Base-by-base conservation (phyloP, 64 coral and sea anemone genomes). In the Trachythela sp. region DNA sequence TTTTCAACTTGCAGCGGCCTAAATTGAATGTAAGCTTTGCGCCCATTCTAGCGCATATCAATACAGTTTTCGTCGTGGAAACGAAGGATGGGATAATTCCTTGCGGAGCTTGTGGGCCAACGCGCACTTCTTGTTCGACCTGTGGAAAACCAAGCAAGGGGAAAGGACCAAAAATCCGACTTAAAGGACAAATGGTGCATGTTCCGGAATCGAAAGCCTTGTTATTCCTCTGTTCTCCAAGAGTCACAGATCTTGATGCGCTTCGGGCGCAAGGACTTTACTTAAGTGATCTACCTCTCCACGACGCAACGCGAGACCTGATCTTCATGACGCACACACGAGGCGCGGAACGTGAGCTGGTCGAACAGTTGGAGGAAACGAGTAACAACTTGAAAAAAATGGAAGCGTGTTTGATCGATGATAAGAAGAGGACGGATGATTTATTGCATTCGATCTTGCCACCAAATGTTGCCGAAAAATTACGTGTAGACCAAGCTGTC, bases 111-210 rank as follows among this genome's bases (percentile, higher is more conserved):
- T n/a, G 36, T 17, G 31, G 35, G 37, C 27, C 67, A 43, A 87
- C 88, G 40, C 9, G 8, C 14, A 76, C 39, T 26, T 70, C 83
- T 22, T 20, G 30, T 89, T 54, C 87, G 24, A 37, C 54, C 4
- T 72, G 70, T 29, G 88, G 83, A 2, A 52, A 42, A 22, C 59
- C 51, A 68, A 9, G 29, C 30, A 77, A 14, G 2, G 9, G 17
- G 20, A 70, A 84, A 9, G 39, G 15, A 36, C 84, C 84, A 54
- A 49, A 59, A 13, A 40, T 99, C 2, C 89, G 96, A 31, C 91
- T 99, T 14, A 99, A 99, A 84, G 96, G 96, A 36, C 96, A 99
- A 85, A 99, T 99, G 96, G 87, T 99, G 36, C 94, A 88, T 13
- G 80, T 92, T 22, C 91, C 96, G 14, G 92, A 95, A 56, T 95